Percentiles rank a stretch among this genome's conserved stretches.
Evolutionary conservation across 2,797 vertebrate species (phyloP).

Genomic region (Catamblyrhynchus diadema): DNA sequence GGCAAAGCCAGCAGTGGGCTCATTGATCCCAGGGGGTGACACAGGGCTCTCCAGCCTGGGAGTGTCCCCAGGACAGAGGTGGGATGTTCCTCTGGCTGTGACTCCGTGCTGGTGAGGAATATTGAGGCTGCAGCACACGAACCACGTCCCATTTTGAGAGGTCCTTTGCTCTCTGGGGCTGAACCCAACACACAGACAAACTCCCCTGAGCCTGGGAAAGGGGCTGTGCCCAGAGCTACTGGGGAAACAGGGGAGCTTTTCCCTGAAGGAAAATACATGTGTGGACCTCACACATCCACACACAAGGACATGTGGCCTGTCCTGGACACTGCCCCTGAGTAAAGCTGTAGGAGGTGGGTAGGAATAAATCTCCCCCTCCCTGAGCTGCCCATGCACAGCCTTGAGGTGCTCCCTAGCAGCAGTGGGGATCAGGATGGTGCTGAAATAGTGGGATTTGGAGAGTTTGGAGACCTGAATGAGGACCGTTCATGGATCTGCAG

Average conservation of each 20-base stretch:
- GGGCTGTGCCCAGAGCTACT: not conserved
- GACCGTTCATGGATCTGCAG: not conserved
- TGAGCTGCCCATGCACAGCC: not conserved
- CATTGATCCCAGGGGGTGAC: not conserved
- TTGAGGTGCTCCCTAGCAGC: not conserved
- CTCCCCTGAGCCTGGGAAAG: not conserved
- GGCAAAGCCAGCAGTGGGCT: not conserved
- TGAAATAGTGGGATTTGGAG: not conserved
- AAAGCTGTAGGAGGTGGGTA: not conserved
- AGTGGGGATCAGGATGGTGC: not conserved
- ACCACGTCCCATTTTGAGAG: not conserved
- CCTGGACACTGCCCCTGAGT: not conserved
- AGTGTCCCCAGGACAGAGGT: not conserved
- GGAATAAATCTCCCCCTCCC: not conserved
- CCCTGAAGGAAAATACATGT: accelerated
- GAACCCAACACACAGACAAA: accelerated
- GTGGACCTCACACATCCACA: not conserved
- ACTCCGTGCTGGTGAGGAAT: not conserved
- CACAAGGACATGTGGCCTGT: accelerated
- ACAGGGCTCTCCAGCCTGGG: not conserved
- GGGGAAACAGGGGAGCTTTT: not conserved
- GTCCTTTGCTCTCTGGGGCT: accelerated
- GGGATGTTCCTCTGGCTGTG: not conserved
- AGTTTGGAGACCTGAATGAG: not conserved
- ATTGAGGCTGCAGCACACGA: not conserved